Conservation (phyloP, 53 echinoderm and acorn worm species). For the Stichopus horrens region DNA sequence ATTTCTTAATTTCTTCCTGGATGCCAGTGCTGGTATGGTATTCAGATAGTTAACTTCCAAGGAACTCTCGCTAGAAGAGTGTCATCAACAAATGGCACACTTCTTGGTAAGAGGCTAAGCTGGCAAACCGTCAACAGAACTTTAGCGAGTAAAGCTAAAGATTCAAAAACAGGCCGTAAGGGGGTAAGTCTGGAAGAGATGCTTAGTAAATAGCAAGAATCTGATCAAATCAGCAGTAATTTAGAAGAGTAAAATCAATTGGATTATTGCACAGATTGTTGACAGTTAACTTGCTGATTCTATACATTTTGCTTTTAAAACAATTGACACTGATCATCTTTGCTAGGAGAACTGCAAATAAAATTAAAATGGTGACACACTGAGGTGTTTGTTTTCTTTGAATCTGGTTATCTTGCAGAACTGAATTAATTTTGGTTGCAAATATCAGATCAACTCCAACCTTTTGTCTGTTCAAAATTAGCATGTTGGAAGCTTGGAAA, state of each 20-base stretch:
- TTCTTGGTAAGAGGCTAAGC: background rate
- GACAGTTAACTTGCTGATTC: too few species aligned
- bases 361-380: too few species aligned
- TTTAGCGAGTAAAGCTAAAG: constrained; percentile 11
- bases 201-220: too few species aligned
- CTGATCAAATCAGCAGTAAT: background rate
- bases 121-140: constrained; percentile 5
- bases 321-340: background rate
- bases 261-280: too few species aligned
- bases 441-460: too few species aligned
- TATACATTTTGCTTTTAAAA: too few species aligned
- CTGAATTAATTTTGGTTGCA: too few species aligned
- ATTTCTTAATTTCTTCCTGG: background rate
- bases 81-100: background rate
- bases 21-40: background rate
- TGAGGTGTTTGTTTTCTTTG: too few species aligned
- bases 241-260: too few species aligned
- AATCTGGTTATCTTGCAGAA: too few species aligned
- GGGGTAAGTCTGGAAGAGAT: constrained; percentile 40
- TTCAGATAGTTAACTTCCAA: background rate
- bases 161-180: constrained; percentile 31
- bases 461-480: too few species aligned
- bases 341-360: background rate
- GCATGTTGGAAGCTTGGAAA: too few species aligned
- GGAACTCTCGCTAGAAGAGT: background rate